Base-by-base conservation (phyloP, 2,113 vertebrate species). In the Gymnarchus niloticus region DNA sequence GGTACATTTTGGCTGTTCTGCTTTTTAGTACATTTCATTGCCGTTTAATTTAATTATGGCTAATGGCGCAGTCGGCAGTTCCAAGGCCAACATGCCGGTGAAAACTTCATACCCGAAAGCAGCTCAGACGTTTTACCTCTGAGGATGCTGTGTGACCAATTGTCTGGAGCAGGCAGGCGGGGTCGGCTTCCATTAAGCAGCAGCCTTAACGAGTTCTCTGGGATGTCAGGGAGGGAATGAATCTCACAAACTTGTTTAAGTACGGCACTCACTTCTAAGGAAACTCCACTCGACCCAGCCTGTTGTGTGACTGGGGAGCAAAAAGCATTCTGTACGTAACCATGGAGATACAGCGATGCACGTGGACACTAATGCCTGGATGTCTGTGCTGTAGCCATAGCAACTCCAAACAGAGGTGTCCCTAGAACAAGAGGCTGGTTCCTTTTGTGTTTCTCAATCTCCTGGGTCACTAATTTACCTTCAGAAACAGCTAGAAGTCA, bases 321-420 rank as follows among this genome's bases (percentile, higher is more conserved):
- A 51, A 82, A 82, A 54, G 78, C 80, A 56, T 33, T 54, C 28
- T 54, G 28, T 21, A 21, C 21, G 80, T 82, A 54, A 56, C 80
- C 80, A 82, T 82, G 80, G 80, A 25, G 51, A 82, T 82, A 33
- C 51, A 54, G 80, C n/a, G 51, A 33, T 33, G 28, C 25, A 82
- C 49, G 17, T 49, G 77, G 77, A n/a, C 23, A 7, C 23, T 51
- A 25, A 80, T 49, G 17, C 48, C 46, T 28, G 23, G 44, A 81
- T 19, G 28, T 17, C 48, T 52, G 49, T 25, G 51, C 51, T 37
- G 80, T 33, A 52, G 48, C 48, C 80, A 82, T 51, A 81, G 78
- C n/a, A 25, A 51, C 78, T 33, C 23, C 48, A 81, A 51, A 81
- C 46, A 51, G 23, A 81, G 44, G 76, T 48, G 76, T 78, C 41